These are phyloP conservation scores for Eupsilia transversa DNA, from an alignment of 2,888 invertebrate species.

Conservation along the genomic window DNA sequence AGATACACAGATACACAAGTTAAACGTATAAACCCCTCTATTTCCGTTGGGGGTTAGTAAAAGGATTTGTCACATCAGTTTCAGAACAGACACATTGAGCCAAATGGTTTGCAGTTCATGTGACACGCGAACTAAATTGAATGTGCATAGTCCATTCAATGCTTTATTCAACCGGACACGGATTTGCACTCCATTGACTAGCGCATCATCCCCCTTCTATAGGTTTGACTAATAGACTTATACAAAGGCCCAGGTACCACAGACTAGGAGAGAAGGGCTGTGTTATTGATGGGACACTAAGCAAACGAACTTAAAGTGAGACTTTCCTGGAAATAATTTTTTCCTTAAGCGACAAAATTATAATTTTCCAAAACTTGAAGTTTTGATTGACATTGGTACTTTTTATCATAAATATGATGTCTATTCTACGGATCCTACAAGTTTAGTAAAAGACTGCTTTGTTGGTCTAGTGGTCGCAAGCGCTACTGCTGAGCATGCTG, in stretches of 20 bases:
- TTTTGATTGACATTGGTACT: background rate
- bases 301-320: background rate
- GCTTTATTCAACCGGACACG: background rate
- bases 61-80: background rate
- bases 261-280: background rate
- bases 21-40: too few relatives aligned
- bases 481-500: too few relatives aligned
- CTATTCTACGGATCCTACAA: background rate
- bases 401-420: background rate
- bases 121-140: background rate
- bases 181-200: background rate
- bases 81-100: background rate
- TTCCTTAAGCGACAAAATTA: too few relatives aligned
- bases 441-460: too few relatives aligned
- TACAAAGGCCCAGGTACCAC: too few relatives aligned
- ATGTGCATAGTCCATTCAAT: background rate
- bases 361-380: background rate
- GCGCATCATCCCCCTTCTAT: background rate
- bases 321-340: too few relatives aligned
- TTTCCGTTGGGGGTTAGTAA: too few relatives aligned
- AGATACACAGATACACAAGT: too few relatives aligned
- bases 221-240: too few relatives aligned
- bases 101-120: background rate
- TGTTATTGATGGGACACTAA: background rate
- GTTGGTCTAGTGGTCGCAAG: too few relatives aligned